A percentile compares a stretch with the other conserved stretches of the same genome.
Conservation (phyloP, 2,113 vertebrate species). For the Romanogobio albipinnatus region DNA sequence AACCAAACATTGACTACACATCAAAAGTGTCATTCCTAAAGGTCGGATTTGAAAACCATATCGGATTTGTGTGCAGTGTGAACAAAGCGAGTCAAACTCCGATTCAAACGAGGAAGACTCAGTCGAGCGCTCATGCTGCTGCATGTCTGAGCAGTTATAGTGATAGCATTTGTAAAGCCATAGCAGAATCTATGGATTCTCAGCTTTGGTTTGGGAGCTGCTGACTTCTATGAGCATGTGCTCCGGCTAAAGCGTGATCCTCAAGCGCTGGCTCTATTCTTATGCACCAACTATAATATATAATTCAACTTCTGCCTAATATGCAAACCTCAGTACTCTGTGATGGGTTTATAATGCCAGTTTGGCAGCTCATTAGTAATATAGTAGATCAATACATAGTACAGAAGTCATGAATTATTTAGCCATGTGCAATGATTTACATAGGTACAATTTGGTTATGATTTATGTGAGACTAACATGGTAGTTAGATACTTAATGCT, state of each 20-base stretch:
- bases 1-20: neutral
- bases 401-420: neutral
- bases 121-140: neutral
- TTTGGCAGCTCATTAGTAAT: neutral
- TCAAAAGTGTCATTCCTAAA: neutral
- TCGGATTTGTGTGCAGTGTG: neutral
- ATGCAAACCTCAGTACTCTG: slow-evolving; percentile 1
- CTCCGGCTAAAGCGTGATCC: slow-evolving; percentile 17
- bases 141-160: slow-evolving; percentile 20
- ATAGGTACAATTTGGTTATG: neutral
- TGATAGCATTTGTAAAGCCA: slow-evolving; percentile 17
- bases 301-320: slow-evolving; percentile 15
- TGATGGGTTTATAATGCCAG: neutral
- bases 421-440: neutral
- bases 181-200: slow-evolving; percentile 17
- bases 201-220: neutral
- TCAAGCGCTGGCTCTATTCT: slow-evolving; percentile 5
- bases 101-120: neutral
- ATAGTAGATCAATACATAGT: neutral
- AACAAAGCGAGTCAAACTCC: neutral
- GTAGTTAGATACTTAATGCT: neutral
- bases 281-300: slow-evolving; percentile 12
- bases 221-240: slow-evolving; percentile 19
- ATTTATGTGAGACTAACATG: neutral
- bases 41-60: neutral